Conservation (phyloP, 2,888 invertebrate species). For the Drosophila pseudotalamancana region DNA sequence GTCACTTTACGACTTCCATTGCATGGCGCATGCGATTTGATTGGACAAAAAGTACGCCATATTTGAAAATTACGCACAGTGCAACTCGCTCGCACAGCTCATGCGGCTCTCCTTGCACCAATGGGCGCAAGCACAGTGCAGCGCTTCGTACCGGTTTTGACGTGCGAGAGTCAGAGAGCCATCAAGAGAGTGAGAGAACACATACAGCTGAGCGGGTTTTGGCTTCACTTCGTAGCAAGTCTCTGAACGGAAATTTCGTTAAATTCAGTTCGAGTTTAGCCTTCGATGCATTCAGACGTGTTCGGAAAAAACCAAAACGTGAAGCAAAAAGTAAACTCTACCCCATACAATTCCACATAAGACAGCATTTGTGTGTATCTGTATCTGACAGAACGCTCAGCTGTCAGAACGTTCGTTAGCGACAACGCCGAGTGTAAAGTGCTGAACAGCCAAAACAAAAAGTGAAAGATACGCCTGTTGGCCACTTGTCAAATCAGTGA, state of each 20-base stretch:
- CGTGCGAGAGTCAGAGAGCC: constrained; percentile 9
- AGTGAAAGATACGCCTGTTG: constrained; percentile 36
- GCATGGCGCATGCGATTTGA: constrained; percentile 84
- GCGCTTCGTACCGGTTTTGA: constrained; percentile 65
- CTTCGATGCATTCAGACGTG: constrained; percentile 82
- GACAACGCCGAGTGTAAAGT: constrained; percentile 41
- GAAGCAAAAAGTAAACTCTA: constrained; percentile 50
- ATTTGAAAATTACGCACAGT: constrained; percentile 82
- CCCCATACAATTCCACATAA: constrained; percentile 7
- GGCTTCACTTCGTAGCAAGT: constrained; percentile 60
- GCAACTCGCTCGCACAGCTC: constrained; percentile 61
- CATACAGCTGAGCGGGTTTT: constrained; percentile 26
- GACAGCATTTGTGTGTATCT: constrained; percentile 9
- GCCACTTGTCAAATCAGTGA: constrained; percentile 43
- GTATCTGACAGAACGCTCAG: constrained; percentile 21
- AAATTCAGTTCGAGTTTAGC: constrained; percentile 83
- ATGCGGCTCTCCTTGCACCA: constrained; percentile 43
- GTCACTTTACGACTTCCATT: constrained; percentile 64
- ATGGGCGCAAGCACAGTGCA: constrained; percentile 26
- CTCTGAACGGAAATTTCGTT: constrained; percentile 27
- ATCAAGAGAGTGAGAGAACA: constrained; percentile 5
- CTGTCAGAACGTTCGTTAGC: constrained; percentile 16
- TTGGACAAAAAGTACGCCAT: constrained; percentile 84
- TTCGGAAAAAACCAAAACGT: constrained; percentile 71
- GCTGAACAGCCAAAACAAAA: constrained; percentile 24